A percentile compares a stretch with the other conserved stretches of the same genome.
These are phyloP conservation scores for Cryptoblepharus egeriae DNA, from an alignment of 2,797 vertebrate species.

Conservation along the genomic window DNA sequence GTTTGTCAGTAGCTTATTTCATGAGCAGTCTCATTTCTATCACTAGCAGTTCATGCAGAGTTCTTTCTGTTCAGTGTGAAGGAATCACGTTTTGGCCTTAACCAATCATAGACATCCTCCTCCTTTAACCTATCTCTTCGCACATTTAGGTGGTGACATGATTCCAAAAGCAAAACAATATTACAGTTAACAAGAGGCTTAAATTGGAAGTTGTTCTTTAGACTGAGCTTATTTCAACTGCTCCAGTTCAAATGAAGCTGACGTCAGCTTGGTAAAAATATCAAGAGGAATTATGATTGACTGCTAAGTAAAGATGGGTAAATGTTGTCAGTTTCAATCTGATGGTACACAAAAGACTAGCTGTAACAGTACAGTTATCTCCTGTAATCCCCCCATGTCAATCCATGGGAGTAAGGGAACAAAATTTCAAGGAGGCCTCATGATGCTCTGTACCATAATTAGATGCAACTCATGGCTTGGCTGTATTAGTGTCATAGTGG, in stretches of 20 bases:
- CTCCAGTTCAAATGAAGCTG: slow-evolving; percentile 44
- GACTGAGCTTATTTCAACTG: slow-evolving; percentile 25
- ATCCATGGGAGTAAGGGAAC: no score
- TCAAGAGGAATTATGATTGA: slow-evolving; percentile 26
- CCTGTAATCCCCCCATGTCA: background rate
- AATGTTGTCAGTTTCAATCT: slow-evolving; percentile 9
- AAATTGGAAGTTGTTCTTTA: slow-evolving; percentile 15
- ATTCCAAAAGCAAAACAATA: slow-evolving; percentile 14
- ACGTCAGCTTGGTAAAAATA: slow-evolving; percentile 27
- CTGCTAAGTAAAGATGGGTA: background rate
- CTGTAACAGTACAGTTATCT: background rate
- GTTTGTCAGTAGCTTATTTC: slow-evolving; percentile 12
- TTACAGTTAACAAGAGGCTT: slow-evolving; percentile 30
- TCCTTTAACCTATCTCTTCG: background rate
- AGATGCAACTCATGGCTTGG: no score
- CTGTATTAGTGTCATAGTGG: no score
- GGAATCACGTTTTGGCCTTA: background rate
- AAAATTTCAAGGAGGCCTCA: no score
- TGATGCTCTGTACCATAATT: no score
- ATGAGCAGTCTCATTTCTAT: background rate
- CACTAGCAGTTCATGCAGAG: background rate
- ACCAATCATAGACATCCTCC: background rate
- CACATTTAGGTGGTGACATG: background rate
- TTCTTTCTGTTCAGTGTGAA: background rate
- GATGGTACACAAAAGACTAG: background rate